Evolutionary conservation across 2,888 invertebrate species (phyloP).

Genomic region (Dorcus hopei): DNA sequence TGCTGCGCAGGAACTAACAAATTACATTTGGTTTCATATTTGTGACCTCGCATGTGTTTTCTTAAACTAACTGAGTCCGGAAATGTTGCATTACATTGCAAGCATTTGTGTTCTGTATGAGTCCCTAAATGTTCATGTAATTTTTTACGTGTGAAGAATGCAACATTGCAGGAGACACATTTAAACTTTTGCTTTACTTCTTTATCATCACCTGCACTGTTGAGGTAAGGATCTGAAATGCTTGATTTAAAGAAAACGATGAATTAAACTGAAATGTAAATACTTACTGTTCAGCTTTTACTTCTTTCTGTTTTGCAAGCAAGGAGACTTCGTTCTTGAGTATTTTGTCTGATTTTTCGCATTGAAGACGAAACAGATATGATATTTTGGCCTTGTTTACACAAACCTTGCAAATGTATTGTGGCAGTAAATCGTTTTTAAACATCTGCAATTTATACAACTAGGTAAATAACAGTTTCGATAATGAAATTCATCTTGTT

Average conservation of each 20-base stretch:
- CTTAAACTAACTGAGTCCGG: constrained; percentile 8
- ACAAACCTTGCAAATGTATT: constrained; percentile 26
- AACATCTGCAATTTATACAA: constrained; percentile 20
- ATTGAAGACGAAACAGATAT: constrained; percentile 24
- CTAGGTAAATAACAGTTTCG: not conserved
- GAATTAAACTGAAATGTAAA: not conserved
- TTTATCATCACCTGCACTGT: too few relatives aligned
- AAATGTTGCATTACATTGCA: constrained; percentile 11
- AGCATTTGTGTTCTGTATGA: constrained; percentile 8
- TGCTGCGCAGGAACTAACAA: constrained; percentile 7
- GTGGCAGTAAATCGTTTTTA: constrained; percentile 20
- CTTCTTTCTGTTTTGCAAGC: not conserved
- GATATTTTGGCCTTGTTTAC: constrained; percentile 19
- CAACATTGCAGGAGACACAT: too few relatives aligned
- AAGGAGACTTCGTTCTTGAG: not conserved
- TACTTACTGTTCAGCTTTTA: not conserved
- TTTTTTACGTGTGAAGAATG: not conserved
- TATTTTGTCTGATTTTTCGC: constrained; percentile 24
- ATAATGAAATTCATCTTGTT: too few relatives aligned
- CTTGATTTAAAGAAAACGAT: not conserved
- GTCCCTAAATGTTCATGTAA: too few relatives aligned
- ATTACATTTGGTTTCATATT: constrained; percentile 9
- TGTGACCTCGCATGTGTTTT: constrained; percentile 9
- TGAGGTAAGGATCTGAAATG: not conserved
- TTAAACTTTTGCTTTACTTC: too few relatives aligned